These are phyloP conservation scores for Trachymyrmex septentrionalis DNA, from an alignment of 1,140 invertebrate genomes.

Conservation along the genomic window DNA sequence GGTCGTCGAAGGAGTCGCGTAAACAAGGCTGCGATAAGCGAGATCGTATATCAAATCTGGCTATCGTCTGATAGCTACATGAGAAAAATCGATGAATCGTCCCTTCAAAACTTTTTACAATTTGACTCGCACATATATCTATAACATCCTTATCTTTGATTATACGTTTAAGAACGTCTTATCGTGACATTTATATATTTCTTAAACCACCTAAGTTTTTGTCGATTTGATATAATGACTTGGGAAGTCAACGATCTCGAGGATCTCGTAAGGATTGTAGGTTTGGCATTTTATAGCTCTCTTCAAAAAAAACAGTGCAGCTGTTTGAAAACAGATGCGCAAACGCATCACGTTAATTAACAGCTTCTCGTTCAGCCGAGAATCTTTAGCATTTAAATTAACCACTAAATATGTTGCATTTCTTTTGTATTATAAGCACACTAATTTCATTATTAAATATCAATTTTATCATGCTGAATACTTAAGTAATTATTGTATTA, in stretches of 20 bases:
- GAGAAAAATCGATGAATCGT: constrained; percentile 28
- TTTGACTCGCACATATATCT: not conserved
- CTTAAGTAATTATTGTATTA: not conserved
- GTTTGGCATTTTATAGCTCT: not conserved
- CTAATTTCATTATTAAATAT: not conserved
- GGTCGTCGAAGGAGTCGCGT: not conserved
- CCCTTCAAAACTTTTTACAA: constrained; percentile 4
- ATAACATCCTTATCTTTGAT: not conserved
- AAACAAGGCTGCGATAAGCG: constrained; percentile 33
- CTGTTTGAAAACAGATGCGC: constrained; percentile 17
- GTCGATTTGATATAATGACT: not conserved
- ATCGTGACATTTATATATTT: constrained; percentile 39
- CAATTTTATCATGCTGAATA: not conserved
- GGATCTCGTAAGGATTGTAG: not conserved
- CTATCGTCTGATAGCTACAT: not conserved
- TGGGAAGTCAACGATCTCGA: constrained; percentile 1
- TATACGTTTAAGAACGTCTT: constrained; percentile 15
- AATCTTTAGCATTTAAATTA: not conserved
- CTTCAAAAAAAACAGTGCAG: not conserved
- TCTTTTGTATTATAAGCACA: not conserved
- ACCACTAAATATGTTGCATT: not conserved
- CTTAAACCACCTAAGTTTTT: not conserved
- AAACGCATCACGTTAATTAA: not conserved
- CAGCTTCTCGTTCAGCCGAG: not conserved
- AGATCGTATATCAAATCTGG: constrained; percentile 23